Evolutionary conservation across 2,113 vertebrate genomes (phyloP).

Genomic region (Syngnathus floridae): DNA sequence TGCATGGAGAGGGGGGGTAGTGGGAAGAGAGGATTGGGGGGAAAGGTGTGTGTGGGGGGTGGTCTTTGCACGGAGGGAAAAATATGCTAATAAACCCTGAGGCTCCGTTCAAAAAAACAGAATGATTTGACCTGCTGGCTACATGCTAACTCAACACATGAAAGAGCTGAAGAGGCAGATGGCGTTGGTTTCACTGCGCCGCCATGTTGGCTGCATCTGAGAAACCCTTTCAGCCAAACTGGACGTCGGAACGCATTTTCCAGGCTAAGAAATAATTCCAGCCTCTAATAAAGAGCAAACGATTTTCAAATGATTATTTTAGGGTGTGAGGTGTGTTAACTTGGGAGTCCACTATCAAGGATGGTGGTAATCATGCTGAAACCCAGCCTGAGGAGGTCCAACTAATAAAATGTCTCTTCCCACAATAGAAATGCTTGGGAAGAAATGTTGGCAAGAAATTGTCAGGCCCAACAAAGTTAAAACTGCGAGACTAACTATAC

Average conservation of each 20-base stretch:
- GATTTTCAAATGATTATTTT: not conserved
- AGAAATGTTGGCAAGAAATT: not conserved
- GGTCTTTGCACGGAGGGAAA: constrained; percentile 52
- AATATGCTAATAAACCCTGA: constrained; percentile 63
- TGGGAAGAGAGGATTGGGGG: constrained; percentile 7
- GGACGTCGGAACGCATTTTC: not conserved
- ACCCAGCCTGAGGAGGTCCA: not conserved
- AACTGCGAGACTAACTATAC: not conserved
- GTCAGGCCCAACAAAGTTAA: not conserved
- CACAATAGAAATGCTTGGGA: not conserved
- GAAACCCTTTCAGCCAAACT: not conserved
- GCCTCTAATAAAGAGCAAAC: not conserved
- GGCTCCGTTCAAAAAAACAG: constrained; percentile 50
- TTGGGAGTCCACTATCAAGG: too few species aligned
- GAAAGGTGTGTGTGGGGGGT: constrained; percentile 19
- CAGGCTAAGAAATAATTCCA: not conserved
- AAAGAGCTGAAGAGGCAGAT: constrained; percentile 57
- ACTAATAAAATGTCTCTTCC: too few species aligned
- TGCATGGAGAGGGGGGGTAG: constrained; percentile 31
- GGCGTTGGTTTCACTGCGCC: constrained; percentile 37
- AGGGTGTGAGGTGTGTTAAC: too few species aligned
- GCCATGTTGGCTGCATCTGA: constrained; percentile 37
- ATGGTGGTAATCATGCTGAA: too few species aligned
- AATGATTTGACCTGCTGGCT: constrained; percentile 41
- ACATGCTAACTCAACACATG: constrained; percentile 43